Base-by-base conservation (phyloP, 2,888 invertebrate species). In the Maniola hyperantus region DNA sequence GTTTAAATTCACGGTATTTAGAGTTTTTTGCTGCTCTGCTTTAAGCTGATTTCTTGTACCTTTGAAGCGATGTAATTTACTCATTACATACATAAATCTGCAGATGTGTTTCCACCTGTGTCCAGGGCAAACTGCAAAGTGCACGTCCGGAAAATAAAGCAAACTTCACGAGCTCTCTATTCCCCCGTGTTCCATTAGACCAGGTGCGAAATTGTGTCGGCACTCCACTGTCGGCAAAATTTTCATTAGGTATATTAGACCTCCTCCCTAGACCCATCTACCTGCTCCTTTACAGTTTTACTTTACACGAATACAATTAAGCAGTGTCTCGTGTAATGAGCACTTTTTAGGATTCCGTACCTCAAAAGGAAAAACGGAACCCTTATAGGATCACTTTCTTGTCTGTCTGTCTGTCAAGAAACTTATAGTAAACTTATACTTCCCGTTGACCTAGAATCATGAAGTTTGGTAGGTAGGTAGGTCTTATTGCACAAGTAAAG, bases 141-240 rank as follows among this genome's bases (percentile, higher is more conserved):
- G 66, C 68, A 69, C 66, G 69, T 64, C 55, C 66, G 54, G 55
- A 66, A 66, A 65, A 58, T 65, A 68, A 69, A 66, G 57, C 50
- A 64, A 55, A 61, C 61, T 50, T 60, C 50, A 33, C 51, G 42
- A 39, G 11, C 18, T 10, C n/a, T 5, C 64, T 66, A 33, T 53
- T 55, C 64, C 62, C 69, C 57, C 33, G 44, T 39, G 53, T 59
- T 66, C 72, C 72, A 73, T 76, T 76, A 76, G 69, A 67, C 36
- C 69, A 68, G 67, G 70, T 63, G 68, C 64, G 63, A 65, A 71
- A 66, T 68, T 66, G 66, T 67, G 70, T 65, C 59, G 60, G 34
- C 51, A 61, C 54, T 65, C 63, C 66, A n/a, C 54, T 55, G 61
- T 63, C 60, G 69, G 67, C 63, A 68, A 62, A 63, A 65, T 70